These are phyloP conservation scores for Camponotus fellah DNA, from an alignment of 2,888 invertebrate genomes.

Conservation along the genomic window DNA sequence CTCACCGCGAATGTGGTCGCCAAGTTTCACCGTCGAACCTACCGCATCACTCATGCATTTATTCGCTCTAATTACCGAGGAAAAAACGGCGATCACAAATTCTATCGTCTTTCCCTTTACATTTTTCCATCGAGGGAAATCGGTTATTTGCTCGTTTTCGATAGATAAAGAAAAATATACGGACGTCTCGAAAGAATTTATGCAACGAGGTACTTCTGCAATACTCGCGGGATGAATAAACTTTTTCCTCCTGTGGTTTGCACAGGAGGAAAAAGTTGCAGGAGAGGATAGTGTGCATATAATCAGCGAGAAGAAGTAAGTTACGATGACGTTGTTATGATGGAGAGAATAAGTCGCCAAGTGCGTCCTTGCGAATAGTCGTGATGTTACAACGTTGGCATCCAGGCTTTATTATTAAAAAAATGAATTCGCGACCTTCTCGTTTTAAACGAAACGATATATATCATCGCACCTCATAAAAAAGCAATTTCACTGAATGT, in stretches of 20 bases:
- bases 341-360: slow-evolving; percentile 28
- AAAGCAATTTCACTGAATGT: background rate
- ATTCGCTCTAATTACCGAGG: slow-evolving; percentile 76
- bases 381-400: slow-evolving; percentile 24
- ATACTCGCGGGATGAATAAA: slow-evolving; percentile 53
- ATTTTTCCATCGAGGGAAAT: background rate
- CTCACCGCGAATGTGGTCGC: slow-evolving; percentile 33
- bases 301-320: slow-evolving; percentile 35
- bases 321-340: slow-evolving; percentile 27
- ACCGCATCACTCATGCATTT: slow-evolving; percentile 77
- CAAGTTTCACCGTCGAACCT: slow-evolving; percentile 38
- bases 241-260: slow-evolving; percentile 36
- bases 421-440: slow-evolving; percentile 26
- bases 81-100: slow-evolving; percentile 61
- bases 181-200: background rate
- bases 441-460: background rate
- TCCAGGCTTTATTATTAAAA: slow-evolving; percentile 13
- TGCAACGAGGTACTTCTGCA: slow-evolving; percentile 8
- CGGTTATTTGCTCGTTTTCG: slow-evolving; percentile 26
- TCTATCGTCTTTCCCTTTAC: slow-evolving; percentile 22
- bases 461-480: background rate
- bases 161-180: slow-evolving; percentile 12
- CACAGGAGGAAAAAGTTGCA: no score
- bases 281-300: background rate
- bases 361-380: slow-evolving; percentile 28